Conservation (phyloP, 2,888 invertebrate genomes). For the Creontiades dilutus region DNA sequence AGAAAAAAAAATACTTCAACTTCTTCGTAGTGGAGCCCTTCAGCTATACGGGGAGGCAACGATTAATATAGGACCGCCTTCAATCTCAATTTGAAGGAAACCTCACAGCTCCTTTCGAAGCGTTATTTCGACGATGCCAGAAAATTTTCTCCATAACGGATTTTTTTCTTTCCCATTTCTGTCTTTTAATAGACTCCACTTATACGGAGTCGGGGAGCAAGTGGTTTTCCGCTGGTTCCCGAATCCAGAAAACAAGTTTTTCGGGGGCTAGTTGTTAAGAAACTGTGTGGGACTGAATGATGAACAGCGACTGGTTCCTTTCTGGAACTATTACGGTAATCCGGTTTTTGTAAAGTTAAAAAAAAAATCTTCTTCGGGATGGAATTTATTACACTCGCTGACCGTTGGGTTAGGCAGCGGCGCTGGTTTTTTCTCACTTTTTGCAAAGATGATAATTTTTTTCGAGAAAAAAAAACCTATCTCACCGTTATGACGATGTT, state of each 20-base stretch:
- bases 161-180: neutral
- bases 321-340: constrained; percentile 32
- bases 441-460: constrained; percentile 3
- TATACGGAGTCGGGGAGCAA: constrained; percentile 7
- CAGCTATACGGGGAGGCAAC: neutral
- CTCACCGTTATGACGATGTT: neutral
- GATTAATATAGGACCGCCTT: constrained; percentile 22
- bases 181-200: neutral
- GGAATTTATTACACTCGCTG: neutral
- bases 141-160: constrained; percentile 1
- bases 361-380: neutral
- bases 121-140: neutral
- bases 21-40: constrained; percentile 13
- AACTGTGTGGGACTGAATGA: constrained; percentile 16
- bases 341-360: neutral
- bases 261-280: neutral
- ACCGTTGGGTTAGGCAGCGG: neutral
- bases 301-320: neutral
- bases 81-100: constrained; percentile 39
- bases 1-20: neutral
- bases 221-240: neutral
- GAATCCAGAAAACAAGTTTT: neutral
- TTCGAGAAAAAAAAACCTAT: neutral
- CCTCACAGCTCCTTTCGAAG: neutral
- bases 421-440: neutral